phyloP scores from a whole-genome alignment of 1,140 invertebrate species.

The Drosophila varians region DNA sequence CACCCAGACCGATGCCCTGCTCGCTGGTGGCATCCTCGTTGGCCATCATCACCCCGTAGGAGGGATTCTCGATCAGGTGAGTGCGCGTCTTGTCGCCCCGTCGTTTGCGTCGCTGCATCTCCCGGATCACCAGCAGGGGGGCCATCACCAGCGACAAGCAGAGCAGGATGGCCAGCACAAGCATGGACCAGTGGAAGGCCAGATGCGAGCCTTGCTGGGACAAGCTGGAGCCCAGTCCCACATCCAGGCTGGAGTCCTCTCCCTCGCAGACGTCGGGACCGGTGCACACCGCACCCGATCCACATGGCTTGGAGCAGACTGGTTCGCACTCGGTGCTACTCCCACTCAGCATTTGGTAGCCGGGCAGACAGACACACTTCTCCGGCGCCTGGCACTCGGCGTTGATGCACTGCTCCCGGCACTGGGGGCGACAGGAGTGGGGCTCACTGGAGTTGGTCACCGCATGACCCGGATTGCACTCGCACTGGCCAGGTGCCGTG shows the following conservation, averaged over 20 bases:
- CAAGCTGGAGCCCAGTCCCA: neutral
- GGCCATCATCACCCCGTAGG: conserved; percentile 64
- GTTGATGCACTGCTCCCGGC: conserved; percentile 84
- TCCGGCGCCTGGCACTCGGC: conserved; percentile 83
- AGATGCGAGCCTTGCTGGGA: neutral
- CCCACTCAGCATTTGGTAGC: conserved; percentile 82
- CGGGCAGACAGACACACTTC: conserved; percentile 84
- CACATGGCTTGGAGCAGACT: conserved; percentile 85
- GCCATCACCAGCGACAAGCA: conserved; percentile 52
- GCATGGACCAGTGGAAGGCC: conserved; percentile 31
- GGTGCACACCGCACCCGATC: conserved; percentile 66
- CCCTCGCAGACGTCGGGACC: conserved; percentile 40
- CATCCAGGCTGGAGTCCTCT: neutral
- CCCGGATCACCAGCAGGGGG: conserved; percentile 53
- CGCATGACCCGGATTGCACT: conserved; percentile 59
- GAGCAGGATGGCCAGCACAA: conserved; percentile 43
- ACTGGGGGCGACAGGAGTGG: conserved; percentile 64
- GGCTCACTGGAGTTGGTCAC: conserved; percentile 71
- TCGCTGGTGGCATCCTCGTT: conserved; percentile 46
- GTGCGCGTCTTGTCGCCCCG: conserved; percentile 48
- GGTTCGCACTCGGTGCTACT: conserved; percentile 84
- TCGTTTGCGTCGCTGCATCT: conserved; percentile 43
- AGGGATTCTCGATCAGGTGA: conserved; percentile 74
- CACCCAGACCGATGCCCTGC: conserved; percentile 39
- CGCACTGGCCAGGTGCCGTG: conserved; percentile 61